Base-by-base conservation (phyloP, 2,888 invertebrate genomes). In the Tachystola acroxantha region DNA sequence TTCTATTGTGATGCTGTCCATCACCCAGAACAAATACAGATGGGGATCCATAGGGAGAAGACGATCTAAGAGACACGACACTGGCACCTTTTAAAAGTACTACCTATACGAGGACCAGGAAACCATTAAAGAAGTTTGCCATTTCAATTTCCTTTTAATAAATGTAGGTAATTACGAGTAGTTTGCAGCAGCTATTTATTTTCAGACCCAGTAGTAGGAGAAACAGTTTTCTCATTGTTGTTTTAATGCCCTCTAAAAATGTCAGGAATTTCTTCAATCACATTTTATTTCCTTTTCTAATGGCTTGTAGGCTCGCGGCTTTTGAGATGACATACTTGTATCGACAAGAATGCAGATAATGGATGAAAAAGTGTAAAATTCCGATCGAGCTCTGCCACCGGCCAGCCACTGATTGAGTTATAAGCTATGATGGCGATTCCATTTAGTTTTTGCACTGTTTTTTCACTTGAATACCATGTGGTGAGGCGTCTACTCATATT, bases 391-490 rank as follows among this genome's bases (percentile, higher is more conserved):
- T 57, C 55, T 57, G 27, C 12, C 27, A 55, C 57, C 65, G 58
- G 59, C 16, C 16, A 6, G 42, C 59, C 46, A 59, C 69, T 82
- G 82, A 84, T 85, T 84, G 84, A 84, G 84, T 85, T 84, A 85
- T 85, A 81, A 82, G 75, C 76, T 78, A 79, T 79, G 81, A 82
- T 80, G 76, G 77, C 77, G 63, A 74, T 69, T 73, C 72, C 74
- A 76, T 73, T 72, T 67, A 62, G 79, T 82, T 84, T 81, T 82
- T 82, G 78, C 72, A 58, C 56, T 62, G 76, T 82, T 82, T 79
- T n/a, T 79, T 81, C 78, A 75, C 74, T 71, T 75, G 75, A 72
- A 75, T 78, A 63, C 74, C 72, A 67, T 64, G 52, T 58, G 48
- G 54, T 51, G 52, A 43, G 43, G 45, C 58, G 55, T 58, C 55